Evolutionary conservation across 1,140 invertebrate genomes (phyloP).

Genomic region (Protaetia brevitarsis): DNA sequence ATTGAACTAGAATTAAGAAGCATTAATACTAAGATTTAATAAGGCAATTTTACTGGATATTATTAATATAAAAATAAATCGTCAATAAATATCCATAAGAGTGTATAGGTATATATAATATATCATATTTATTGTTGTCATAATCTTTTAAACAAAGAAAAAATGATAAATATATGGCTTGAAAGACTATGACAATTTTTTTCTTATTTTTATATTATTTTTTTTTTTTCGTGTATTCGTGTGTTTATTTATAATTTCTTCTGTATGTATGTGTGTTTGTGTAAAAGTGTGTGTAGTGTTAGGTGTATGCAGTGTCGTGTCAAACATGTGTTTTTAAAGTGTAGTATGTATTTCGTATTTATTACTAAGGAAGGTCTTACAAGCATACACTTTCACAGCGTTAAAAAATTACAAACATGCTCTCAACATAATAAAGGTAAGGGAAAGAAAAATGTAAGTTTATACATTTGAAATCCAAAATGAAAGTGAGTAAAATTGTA

Average conservation of each 20-base stretch:
- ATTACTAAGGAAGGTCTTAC: constrained; percentile 19
- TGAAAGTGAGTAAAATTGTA: not conserved
- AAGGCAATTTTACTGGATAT: constrained; percentile 21
- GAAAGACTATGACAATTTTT: not conserved
- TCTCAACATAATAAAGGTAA: constrained; percentile 1
- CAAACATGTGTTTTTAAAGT: not conserved
- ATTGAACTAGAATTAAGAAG: constrained; percentile 17
- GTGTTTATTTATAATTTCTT: not conserved
- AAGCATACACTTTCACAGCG: constrained; percentile 12
- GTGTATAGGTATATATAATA: constrained; percentile 5
- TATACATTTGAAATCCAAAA: constrained; percentile 6
- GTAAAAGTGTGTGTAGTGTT: constrained; percentile 10
- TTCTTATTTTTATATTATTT: constrained; percentile 17
- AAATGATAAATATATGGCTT: not conserved
- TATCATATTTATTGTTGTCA: not conserved
- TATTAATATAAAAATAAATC: constrained; percentile 24
- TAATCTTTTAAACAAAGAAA: not conserved
- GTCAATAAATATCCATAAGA: constrained; percentile 23
- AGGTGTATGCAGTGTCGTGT: not conserved
- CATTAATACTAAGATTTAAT: constrained; percentile 23
- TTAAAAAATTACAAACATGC: constrained; percentile 20
- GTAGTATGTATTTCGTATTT: constrained; percentile 5
- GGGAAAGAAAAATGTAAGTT: not conserved
- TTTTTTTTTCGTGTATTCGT: constrained; percentile 22
- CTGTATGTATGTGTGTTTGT: constrained; percentile 18